Evolutionary conservation across 1,140 invertebrate genomes (phyloP).

Genomic region (Diorhabda sublineata): DNA sequence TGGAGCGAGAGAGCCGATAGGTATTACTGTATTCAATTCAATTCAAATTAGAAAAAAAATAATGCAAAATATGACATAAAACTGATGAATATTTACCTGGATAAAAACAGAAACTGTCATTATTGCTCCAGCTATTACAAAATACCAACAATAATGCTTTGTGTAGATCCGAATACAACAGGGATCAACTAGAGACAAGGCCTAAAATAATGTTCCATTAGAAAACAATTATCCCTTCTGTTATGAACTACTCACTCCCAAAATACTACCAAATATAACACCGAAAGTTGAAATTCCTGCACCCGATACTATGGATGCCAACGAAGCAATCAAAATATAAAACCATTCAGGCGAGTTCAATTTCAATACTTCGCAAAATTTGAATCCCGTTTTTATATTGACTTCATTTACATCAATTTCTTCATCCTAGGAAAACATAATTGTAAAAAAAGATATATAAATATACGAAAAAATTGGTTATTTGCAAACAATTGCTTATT

Average conservation of each 20-base stretch:
- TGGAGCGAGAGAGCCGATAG: too few species aligned
- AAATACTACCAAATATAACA: conserved; percentile 79
- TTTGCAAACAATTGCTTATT: too few species aligned
- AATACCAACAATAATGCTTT: conserved; percentile 60
- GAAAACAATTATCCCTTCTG: neutral
- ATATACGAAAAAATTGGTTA: too few species aligned
- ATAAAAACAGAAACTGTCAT: conserved; percentile 67
- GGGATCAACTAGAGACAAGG: conserved; percentile 51
- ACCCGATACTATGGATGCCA: conserved; percentile 69
- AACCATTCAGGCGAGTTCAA: conserved; percentile 76
- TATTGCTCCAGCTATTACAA: conserved; percentile 67
- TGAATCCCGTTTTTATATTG: conserved; percentile 22
- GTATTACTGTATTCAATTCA: too few species aligned
- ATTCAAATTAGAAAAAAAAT: too few species aligned
- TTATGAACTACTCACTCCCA: conserved; percentile 57
- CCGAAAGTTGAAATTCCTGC: conserved; percentile 75
- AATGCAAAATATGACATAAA: too few species aligned
- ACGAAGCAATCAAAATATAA: conserved; percentile 64
- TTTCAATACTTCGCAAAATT: conserved; percentile 61
- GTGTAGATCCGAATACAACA: conserved; percentile 57
- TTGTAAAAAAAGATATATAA: too few species aligned
- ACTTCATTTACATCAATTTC: conserved; percentile 25
- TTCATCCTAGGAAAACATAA: conserved; percentile 5
- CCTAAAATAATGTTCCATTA: conserved; percentile 36
- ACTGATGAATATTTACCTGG: conserved; percentile 46